Conservation (phyloP, 2,888 invertebrate genomes). For the Eurytoma adleriae region DNA sequence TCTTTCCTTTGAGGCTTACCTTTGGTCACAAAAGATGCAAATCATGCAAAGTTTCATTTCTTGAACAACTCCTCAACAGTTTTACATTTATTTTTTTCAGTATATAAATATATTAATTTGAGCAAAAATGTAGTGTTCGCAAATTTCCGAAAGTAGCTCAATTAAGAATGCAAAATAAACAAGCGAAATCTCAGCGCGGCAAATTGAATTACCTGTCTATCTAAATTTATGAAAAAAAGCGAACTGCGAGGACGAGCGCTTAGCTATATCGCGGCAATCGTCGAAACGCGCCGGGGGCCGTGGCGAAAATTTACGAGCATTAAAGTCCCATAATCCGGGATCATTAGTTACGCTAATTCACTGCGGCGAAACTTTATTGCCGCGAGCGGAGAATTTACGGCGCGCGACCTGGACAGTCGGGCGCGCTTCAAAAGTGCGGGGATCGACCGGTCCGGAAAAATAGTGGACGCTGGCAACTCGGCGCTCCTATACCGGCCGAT, state of each 20-base stretch:
- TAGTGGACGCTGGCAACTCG: not conserved
- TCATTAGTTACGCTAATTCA: conserved; percentile 27
- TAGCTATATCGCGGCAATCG: not conserved
- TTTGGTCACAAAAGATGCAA: too few species aligned
- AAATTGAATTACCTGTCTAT: too few species aligned
- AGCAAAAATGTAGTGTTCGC: too few species aligned
- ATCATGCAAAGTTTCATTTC: too few species aligned
- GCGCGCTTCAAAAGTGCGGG: conserved; percentile 3
- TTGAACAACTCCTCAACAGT: too few species aligned
- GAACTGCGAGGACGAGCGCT: not conserved
- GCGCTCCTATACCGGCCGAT: too few species aligned
- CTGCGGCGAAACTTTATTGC: conserved; percentile 12
- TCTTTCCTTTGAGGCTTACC: too few species aligned
- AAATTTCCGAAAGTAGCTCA: too few species aligned
- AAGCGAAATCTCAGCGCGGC: not conserved
- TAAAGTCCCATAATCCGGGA: conserved; percentile 27
- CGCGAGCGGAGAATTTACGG: conserved; percentile 8
- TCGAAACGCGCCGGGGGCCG: not conserved
- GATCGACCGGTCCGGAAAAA: not conserved
- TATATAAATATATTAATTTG: too few species aligned
- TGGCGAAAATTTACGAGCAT: conserved; percentile 21
- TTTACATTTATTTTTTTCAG: too few species aligned
- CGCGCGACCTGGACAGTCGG: not conserved
- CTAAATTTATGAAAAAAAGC: not conserved
- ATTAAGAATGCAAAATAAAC: too few species aligned